phyloP scores from a whole-genome alignment of 2,888 invertebrate species.

The Caenorhabditis drosophilae region DNA sequence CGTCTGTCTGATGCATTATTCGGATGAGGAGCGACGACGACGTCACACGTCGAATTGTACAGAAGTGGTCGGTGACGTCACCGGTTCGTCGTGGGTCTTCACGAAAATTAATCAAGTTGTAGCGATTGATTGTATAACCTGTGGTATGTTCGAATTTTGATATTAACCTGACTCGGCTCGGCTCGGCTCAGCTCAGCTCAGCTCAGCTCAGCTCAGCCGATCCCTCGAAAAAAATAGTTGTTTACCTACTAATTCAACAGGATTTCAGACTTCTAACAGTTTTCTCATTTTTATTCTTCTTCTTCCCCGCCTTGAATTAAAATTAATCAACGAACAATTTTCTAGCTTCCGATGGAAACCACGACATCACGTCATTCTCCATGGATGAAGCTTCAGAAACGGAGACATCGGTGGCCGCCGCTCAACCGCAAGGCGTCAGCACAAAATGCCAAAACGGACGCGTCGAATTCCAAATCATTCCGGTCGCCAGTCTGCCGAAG shows the following conservation, averaged over 20 bases:
- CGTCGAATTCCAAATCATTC: slow-evolving; percentile 65
- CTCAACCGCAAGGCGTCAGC: slow-evolving; percentile 12
- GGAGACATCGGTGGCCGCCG: not conserved
- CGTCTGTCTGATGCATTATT: slow-evolving; percentile 62
- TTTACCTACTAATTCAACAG: too few species aligned
- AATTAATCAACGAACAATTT: too few species aligned
- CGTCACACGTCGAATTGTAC: slow-evolving; percentile 27
- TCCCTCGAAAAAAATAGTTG: too few species aligned
- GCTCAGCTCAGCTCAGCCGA: too few species aligned
- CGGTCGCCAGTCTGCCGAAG: slow-evolving; percentile 59
- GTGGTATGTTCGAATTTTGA: slow-evolving; percentile 56
- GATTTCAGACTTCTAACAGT: too few species aligned
- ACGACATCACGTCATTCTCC: slow-evolving; percentile 39
- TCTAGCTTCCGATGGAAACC: not conserved
- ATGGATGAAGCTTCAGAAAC: slow-evolving; percentile 20
- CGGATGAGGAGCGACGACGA: slow-evolving; percentile 8
- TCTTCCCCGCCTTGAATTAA: too few species aligned
- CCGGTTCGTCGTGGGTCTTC: slow-evolving; percentile 38
- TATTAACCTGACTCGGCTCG: too few species aligned
- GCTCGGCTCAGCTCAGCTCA: too few species aligned
- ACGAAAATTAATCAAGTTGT: slow-evolving; percentile 62
- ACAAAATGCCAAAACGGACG: slow-evolving; percentile 56
- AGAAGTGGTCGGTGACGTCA: slow-evolving; percentile 9
- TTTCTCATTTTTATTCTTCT: too few species aligned
- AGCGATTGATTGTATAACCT: slow-evolving; percentile 57